phyloP scores from a whole-genome alignment of 1,140 invertebrate genomes.

The Spodoptera frugiperda region DNA sequence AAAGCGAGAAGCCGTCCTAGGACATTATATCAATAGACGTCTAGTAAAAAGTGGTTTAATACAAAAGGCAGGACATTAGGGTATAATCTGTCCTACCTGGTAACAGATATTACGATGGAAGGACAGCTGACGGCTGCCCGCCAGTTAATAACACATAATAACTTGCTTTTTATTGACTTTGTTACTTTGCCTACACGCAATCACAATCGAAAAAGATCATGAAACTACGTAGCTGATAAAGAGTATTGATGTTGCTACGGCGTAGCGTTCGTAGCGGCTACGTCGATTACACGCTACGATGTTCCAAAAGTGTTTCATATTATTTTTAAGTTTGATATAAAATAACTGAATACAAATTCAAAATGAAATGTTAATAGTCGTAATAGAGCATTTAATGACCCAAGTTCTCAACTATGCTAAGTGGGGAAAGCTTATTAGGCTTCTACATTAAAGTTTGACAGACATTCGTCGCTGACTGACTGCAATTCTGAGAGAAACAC shows the following conservation, averaged over 20 bases:
- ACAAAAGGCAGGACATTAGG: neutral
- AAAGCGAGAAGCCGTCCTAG: neutral
- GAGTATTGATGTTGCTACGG: neutral
- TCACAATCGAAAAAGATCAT: neutral
- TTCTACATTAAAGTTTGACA: too few relatives aligned
- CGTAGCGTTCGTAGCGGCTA: neutral
- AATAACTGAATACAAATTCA: too few relatives aligned
- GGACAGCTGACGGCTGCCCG: neutral
- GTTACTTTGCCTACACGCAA: neutral
- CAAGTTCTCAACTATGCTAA: too few relatives aligned
- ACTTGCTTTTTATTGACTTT: constrained; percentile 10
- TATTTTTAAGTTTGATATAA: too few relatives aligned
- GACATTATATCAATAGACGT: neutral
- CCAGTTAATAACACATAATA: neutral
- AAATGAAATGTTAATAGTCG: too few relatives aligned
- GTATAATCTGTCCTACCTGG: constrained; percentile 7
- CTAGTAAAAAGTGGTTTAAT: neutral
- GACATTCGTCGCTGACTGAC: too few relatives aligned
- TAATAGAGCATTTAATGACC: too few relatives aligned
- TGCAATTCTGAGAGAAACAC: too few relatives aligned
- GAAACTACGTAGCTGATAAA: neutral
- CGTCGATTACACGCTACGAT: neutral
- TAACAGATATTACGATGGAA: neutral
- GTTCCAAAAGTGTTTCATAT: too few relatives aligned
- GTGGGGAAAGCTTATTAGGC: too few relatives aligned